Conservation (phyloP, 2,113 vertebrate genomes). For the Nymphicus hollandicus region DNA sequence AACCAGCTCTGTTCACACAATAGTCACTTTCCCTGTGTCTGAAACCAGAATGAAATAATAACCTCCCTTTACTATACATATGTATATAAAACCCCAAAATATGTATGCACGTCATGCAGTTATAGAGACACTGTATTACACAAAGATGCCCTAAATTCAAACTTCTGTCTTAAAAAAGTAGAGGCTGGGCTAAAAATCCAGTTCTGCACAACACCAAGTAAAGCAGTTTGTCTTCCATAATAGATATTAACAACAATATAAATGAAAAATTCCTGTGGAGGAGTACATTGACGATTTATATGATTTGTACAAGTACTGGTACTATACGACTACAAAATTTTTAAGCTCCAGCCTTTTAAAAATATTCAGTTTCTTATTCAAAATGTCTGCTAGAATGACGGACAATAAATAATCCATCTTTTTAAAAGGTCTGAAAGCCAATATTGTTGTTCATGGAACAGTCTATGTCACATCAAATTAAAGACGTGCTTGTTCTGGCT, state of each 20-base stretch:
- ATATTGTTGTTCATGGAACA: not conserved
- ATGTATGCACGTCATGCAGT: not conserved
- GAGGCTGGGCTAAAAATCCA: not conserved
- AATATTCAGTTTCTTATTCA: not conserved
- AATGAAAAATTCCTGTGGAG: not conserved
- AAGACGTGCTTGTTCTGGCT: not conserved
- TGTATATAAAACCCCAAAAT: not conserved
- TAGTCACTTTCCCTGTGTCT: not conserved
- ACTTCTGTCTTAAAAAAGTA: not conserved
- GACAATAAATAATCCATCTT: not conserved
- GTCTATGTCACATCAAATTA: not conserved
- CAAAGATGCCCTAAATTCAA: not conserved
- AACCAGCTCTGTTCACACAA: not conserved
- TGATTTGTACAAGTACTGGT: not conserved
- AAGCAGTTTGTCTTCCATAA: not conserved
- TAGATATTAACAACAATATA: not conserved
- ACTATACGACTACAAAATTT: not conserved
- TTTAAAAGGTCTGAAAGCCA: not conserved
- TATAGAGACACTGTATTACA: not conserved
- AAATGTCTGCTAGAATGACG: not conserved
- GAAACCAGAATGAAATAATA: not conserved
- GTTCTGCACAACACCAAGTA: not conserved
- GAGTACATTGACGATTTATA: not conserved
- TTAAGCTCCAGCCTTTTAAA: not conserved
- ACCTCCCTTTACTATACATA: not conserved